A percentile compares a stretch with the other conserved stretches of the same genome.
phyloP scores from a whole-genome alignment of 2,888 invertebrate species.

The Laothoe populi region DNA sequence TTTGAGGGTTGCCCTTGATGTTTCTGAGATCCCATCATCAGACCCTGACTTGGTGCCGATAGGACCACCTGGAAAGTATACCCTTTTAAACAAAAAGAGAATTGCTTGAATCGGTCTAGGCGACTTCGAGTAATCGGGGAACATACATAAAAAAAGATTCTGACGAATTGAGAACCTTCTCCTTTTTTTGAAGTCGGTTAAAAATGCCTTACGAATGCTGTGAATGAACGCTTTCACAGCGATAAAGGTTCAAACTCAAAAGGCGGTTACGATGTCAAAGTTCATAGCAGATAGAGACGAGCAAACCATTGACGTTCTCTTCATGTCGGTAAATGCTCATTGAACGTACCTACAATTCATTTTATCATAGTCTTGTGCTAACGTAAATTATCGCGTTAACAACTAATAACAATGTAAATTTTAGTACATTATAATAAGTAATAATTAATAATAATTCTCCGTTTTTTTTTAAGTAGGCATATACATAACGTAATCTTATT shows the following conservation, averaged over 20 bases:
- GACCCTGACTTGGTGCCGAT: too few species aligned
- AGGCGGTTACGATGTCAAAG: conserved; percentile 74
- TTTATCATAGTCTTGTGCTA: conserved; percentile 1
- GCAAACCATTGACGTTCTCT: conserved; percentile 36
- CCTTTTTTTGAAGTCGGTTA: not conserved
- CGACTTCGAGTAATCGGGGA: too few species aligned
- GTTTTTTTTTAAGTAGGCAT: too few species aligned
- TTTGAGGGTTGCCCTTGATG: too few species aligned
- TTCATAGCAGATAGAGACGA: conserved; percentile 69
- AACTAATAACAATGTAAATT: not conserved
- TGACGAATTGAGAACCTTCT: too few species aligned
- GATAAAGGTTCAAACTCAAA: conserved; percentile 75
- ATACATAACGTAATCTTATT: too few species aligned
- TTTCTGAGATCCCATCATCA: too few species aligned
- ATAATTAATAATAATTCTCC: too few species aligned
- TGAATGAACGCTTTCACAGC: conserved; percentile 71
- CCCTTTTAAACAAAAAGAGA: too few species aligned
- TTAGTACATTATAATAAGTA: not conserved
- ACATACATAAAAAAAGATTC: too few species aligned
- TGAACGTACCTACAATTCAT: conserved; percentile 8
- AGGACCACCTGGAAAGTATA: too few species aligned
- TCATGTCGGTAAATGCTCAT: conserved; percentile 32
- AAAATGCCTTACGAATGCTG: conserved; percentile 39
- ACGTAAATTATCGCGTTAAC: not conserved
- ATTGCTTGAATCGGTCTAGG: too few species aligned